Evolutionary conservation across 2,888 invertebrate species (phyloP), one percentile per base, ranked within the genome.

Genomic region (Junonia oenone): DNA sequence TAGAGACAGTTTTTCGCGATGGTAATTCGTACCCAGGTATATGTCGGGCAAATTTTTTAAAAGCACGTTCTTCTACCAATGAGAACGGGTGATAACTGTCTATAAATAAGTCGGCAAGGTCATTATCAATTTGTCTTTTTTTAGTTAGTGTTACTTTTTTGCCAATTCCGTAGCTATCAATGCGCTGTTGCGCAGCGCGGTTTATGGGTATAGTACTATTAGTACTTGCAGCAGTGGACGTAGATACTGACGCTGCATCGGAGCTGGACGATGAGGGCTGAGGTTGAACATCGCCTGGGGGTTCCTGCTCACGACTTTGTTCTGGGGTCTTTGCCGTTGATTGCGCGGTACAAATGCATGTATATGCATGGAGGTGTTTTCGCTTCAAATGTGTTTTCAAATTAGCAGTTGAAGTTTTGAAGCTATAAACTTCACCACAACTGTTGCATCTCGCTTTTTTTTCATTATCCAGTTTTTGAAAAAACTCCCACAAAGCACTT

Each of bases 1-100:
- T 57, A 17, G 56, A 61, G 8, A 58, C 29, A 31, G 56, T 58
- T 54, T 58, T 61, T 56, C 56, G 27, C 6, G 48, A 45, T 15
- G 56, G 56, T 46, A 56, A 31, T 45, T 56, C 37, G 33, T 61
- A 61, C 4, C 54, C 51, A 15, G 58, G 58, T 45, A 29, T 29
- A 1, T 6, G 8, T 5, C 29, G 29, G 2, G 29, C 29, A 6
- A 29, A 46, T 14, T 49, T 49, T 38, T 35, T 49, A 22, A 49
- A 49, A 4, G 37, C 26, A 22, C 49, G 19, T 49, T 49, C 49
- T 13, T 49, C 37, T 22, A 49, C 49, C 14, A 49, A 26, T 2
- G 37, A 37, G 14, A 49, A 49, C n/a, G 49, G 49, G n/a, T 49
- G 49, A 13, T 26, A 38, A 9, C 13, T 5, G 11, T 49, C 49